These are phyloP conservation scores for Gobio occitaniae DNA, from an alignment of 2,797 vertebrate genomes.

Conservation along the genomic window DNA sequence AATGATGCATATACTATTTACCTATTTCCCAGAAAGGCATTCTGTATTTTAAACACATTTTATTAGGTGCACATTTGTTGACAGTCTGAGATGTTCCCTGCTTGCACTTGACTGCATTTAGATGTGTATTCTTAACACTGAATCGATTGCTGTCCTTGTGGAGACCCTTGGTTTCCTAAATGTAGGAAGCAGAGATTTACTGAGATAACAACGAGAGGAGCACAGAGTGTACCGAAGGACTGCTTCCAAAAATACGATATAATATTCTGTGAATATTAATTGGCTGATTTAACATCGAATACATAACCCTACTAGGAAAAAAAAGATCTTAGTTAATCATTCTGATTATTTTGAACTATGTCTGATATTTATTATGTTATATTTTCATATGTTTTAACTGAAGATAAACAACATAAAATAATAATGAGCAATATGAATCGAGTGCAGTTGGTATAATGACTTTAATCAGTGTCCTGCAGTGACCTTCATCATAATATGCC, in stretches of 20 bases:
- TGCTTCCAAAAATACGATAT: slow-evolving; percentile 23
- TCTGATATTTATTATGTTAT: slow-evolving; percentile 21
- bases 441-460: background rate
- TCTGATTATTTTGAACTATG: background rate
- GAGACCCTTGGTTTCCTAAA: slow-evolving; percentile 43
- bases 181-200: slow-evolving; percentile 46
- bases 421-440: background rate
- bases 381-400: background rate
- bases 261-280: slow-evolving; percentile 39
- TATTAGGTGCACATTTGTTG: background rate
- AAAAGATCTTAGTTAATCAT: slow-evolving; percentile 4
- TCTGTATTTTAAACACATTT: background rate
- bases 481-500: slow-evolving; percentile 26
- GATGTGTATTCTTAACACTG: slow-evolving; percentile 9
- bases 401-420: slow-evolving; percentile 10
- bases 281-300: slow-evolving; percentile 34
- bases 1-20: background rate
- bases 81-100: background rate
- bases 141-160: slow-evolving; percentile 32
- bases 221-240: slow-evolving; percentile 29
- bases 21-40: background rate
- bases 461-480: slow-evolving; percentile 16
- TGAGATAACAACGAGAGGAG: slow-evolving; percentile 30
- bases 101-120: slow-evolving; percentile 1
- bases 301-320: slow-evolving; percentile 1